phyloP scores from a whole-genome alignment of 2,888 invertebrate species.

The Bimastos eiseni region DNA sequence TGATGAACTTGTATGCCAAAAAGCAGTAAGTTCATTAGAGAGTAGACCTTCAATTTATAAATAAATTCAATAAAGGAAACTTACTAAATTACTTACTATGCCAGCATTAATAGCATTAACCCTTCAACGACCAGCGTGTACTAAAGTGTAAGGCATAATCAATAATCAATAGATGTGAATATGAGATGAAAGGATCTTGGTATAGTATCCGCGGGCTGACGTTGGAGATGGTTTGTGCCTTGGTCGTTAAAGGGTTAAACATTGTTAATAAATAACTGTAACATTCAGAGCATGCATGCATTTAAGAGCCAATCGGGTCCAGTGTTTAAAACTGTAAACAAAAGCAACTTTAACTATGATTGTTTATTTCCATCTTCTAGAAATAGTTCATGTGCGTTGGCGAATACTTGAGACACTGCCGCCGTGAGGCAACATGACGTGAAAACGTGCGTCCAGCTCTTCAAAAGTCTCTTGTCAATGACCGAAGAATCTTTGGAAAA shows the following conservation, averaged over 20 bases:
- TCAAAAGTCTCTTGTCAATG: slow-evolving; percentile 5
- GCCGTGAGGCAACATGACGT: background rate
- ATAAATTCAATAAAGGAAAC: background rate
- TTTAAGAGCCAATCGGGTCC: background rate
- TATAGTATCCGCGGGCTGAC: too few species aligned
- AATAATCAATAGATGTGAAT: too few species aligned
- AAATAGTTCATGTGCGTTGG: background rate
- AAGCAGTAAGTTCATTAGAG: background rate
- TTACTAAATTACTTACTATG: background rate
- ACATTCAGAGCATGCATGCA: background rate
- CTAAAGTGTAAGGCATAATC: too few species aligned
- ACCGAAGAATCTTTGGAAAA: background rate
- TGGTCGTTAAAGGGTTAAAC: too few species aligned
- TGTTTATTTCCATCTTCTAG: background rate
- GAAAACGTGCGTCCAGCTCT: background rate
- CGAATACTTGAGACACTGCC: background rate
- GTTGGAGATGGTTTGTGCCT: too few species aligned
- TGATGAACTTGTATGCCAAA: background rate
- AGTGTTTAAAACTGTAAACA: background rate
- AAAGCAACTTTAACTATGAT: background rate
- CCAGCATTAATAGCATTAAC: too few species aligned
- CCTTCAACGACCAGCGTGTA: too few species aligned
- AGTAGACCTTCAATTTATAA: background rate
- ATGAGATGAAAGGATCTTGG: too few species aligned
- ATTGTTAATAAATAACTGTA: background rate